These are phyloP conservation scores for Cinclus cinclus DNA, from an alignment of 2,113 vertebrate genomes.

Conservation along the genomic window DNA sequence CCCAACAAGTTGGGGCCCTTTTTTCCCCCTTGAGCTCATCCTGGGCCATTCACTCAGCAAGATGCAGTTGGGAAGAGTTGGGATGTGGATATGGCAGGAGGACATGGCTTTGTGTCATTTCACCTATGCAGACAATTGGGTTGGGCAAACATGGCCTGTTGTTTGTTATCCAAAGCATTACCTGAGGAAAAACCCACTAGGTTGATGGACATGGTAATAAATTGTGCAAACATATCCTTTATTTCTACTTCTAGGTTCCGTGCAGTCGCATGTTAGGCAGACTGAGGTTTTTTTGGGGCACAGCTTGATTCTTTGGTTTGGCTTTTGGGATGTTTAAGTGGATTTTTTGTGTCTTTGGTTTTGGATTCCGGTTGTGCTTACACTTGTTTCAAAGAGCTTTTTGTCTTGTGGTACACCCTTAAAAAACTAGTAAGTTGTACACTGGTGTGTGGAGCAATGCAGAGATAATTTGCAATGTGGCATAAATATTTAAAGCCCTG, in stretches of 20 bases:
- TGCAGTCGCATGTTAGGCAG: background rate
- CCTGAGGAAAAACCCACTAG: background rate
- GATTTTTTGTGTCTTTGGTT: background rate
- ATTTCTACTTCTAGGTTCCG: background rate
- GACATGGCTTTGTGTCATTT: background rate
- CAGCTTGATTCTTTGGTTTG: background rate
- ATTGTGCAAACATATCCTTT: background rate
- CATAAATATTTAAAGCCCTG: slow-evolving; percentile 47
- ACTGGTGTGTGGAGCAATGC: background rate
- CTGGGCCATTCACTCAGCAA: background rate
- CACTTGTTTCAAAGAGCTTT: background rate
- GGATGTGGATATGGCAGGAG: background rate
- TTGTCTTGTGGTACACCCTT: background rate
- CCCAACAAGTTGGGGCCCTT: background rate
- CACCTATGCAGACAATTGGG: rapidly evolving
- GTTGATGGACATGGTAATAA: background rate
- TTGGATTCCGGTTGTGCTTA: background rate
- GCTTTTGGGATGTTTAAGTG: background rate
- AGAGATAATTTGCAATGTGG: background rate
- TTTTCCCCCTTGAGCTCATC: background rate
- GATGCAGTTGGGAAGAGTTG: background rate
- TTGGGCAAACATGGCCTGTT: rapidly evolving
- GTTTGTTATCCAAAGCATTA: background rate
- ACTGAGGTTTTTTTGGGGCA: background rate
- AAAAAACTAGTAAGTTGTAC: background rate